phyloP scores from a whole-genome alignment of 2,888 invertebrate genomes.

The Invenusta paracnida region DNA sequence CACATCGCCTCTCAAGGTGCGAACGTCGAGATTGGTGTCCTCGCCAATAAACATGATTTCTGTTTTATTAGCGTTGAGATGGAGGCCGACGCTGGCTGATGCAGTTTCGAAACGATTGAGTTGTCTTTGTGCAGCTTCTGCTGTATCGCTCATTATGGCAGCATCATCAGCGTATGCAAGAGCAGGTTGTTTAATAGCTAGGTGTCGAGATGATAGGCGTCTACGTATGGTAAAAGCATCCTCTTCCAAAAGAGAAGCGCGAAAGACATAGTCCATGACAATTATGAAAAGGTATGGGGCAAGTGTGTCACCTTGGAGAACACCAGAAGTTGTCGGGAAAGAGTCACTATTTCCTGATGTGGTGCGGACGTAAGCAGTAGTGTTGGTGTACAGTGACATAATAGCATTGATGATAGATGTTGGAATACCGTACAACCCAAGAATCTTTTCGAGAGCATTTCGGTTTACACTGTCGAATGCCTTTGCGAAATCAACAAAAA shows the following conservation, averaged over 20 bases:
- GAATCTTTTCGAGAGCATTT: background rate
- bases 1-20: too few species aligned
- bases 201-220: slow-evolving; percentile 8
- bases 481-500: background rate
- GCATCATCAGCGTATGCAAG: background rate
- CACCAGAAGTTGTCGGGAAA: background rate
- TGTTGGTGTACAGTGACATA: background rate
- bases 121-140: too few species aligned
- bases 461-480: background rate
- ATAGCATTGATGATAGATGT: background rate
- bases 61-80: too few species aligned
- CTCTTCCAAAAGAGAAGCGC: background rate
- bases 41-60: too few species aligned
- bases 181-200: slow-evolving; percentile 12
- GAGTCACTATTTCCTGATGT: background rate
- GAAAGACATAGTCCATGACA: background rate
- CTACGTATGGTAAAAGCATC: background rate
- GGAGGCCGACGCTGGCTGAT: too few species aligned
- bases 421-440: background rate
- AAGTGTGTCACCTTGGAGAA: background rate
- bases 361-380: background rate
- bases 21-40: too few species aligned
- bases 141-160: background rate
- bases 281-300: background rate
- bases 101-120: too few species aligned